Evolutionary conservation across 2,113 vertebrate species (phyloP).

Genomic region (Sorex fumeus): DNA sequence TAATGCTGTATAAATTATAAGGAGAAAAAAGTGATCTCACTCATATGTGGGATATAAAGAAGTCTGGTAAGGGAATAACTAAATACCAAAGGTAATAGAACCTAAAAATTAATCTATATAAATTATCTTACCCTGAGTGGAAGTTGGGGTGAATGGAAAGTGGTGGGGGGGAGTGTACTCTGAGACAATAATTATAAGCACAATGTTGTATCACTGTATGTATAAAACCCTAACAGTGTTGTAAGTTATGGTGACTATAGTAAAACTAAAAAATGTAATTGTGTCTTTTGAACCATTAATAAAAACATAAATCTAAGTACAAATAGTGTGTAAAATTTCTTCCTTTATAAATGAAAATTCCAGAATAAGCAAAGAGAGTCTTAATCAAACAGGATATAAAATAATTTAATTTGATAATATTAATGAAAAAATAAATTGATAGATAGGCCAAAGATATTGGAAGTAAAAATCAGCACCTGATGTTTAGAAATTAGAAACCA

Average conservation of each 20-base stretch:
- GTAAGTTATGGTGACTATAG: too few relatives aligned
- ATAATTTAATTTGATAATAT: background rate
- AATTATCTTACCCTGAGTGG: background rate
- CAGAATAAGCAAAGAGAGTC: background rate
- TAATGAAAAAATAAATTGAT: constrained; percentile 22
- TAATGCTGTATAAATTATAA: too few relatives aligned
- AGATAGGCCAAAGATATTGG: background rate
- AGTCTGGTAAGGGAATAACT: background rate
- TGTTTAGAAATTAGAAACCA: constrained; percentile 35
- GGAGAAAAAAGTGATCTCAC: too few relatives aligned
- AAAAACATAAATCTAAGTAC: background rate
- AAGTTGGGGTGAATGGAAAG: too few relatives aligned
- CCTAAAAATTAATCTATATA: background rate
- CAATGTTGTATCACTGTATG: too few relatives aligned
- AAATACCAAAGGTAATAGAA: background rate
- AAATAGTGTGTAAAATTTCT: background rate
- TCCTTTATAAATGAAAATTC: background rate
- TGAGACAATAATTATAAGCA: too few relatives aligned
- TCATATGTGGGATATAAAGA: too few relatives aligned
- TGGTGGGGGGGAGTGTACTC: too few relatives aligned
- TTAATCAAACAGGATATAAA: constrained; percentile 20
- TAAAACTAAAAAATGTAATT: too few relatives aligned
- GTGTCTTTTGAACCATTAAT: background rate
- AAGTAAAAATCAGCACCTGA: background rate
- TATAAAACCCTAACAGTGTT: too few relatives aligned